A percentile compares a stretch with the other conserved stretches of the same genome.
These are phyloP conservation scores for Drosophila koepferae DNA, from an alignment of 2,888 invertebrate species.

Conservation along the genomic window DNA sequence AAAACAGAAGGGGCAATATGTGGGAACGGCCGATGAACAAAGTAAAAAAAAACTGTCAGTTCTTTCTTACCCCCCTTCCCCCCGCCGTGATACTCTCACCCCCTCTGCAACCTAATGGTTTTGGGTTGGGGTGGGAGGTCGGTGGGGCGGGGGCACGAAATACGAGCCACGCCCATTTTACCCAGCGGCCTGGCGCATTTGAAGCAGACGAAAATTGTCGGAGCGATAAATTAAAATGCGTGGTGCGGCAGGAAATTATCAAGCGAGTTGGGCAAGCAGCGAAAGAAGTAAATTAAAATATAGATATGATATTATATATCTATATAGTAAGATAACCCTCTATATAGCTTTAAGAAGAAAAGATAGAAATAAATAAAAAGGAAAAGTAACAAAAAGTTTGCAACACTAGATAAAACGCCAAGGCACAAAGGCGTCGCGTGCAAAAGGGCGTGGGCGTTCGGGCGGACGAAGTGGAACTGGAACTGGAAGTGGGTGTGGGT, in stretches of 20 bases:
- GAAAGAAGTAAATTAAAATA: background rate
- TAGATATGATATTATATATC: too few species aligned
- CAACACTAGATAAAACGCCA: slow-evolving; percentile 71
- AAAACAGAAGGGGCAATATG: too few species aligned
- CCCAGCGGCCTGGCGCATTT: slow-evolving; percentile 21
- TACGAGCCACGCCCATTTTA: slow-evolving; percentile 24
- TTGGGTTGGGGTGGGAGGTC: too few species aligned
- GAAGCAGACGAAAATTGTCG: slow-evolving; percentile 21
- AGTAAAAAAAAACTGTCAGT: too few species aligned
- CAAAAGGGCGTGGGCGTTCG: too few species aligned
- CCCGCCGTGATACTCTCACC: too few species aligned
- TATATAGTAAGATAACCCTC: too few species aligned
- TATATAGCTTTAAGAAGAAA: too few species aligned
- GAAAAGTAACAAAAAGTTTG: slow-evolving; percentile 47
- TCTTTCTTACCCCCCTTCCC: too few species aligned
- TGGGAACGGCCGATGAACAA: too few species aligned
- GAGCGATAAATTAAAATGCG: slow-evolving; percentile 57
- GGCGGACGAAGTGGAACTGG: background rate
- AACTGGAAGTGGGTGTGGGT: background rate
- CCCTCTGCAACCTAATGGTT: too few species aligned
- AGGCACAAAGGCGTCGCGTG: slow-evolving; percentile 38
- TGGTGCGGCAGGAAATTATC: slow-evolving; percentile 47
- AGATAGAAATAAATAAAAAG: slow-evolving; percentile 21
- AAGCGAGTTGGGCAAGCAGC: slow-evolving; percentile 46
- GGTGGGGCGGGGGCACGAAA: too few species aligned